phyloP scores from a whole-genome alignment of 2,797 vertebrate species.

The Amblyopsis hoosieri region DNA sequence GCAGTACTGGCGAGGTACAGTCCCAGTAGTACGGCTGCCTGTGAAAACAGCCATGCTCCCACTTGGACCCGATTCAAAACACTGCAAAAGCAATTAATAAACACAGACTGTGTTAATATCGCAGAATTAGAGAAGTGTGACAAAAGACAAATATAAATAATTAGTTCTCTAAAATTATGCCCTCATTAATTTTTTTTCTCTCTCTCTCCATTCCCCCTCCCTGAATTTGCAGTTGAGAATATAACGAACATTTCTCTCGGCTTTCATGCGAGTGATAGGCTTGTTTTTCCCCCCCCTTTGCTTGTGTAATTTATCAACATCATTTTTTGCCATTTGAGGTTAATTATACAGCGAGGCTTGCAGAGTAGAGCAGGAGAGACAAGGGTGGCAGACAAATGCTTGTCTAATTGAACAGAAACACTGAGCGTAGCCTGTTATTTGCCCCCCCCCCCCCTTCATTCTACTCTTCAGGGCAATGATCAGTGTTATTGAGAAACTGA shows the following conservation, averaged over 20 bases:
- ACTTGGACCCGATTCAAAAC: conserved; percentile 98
- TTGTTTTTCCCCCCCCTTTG: conserved; percentile 56
- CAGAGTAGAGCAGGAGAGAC: conserved; percentile 72
- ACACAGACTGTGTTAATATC: conserved; percentile 99
- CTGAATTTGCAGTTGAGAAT: conserved; percentile 65
- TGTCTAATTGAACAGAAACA: conserved; percentile 79
- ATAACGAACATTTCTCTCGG: conserved; percentile 85
- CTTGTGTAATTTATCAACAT: conserved; percentile 80
- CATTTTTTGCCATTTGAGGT: conserved; percentile 79
- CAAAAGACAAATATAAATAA: conserved; percentile 99
- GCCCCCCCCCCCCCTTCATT: conserved; percentile 51
- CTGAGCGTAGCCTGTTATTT: conserved; percentile 62
- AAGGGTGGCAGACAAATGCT: conserved; percentile 77
- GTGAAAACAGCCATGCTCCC: conserved; percentile 91
- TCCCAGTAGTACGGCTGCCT: conserved; percentile 88
- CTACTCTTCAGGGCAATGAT: conserved; percentile 56
- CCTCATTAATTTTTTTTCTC: conserved; percentile 92
- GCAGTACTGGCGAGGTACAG: conserved; percentile 87
- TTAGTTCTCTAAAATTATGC: conserved; percentile 99
- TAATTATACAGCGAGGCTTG: conserved; percentile 78
- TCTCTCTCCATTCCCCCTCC: conserved; percentile 42
- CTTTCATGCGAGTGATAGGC: conserved; percentile 73
- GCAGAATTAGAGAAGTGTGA: conserved; percentile 99
- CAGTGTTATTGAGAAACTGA: conserved; percentile 46
- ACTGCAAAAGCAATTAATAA: conserved; percentile 99